A percentile compares a stretch with the other conserved stretches of the same genome.
Conservation (phyloP, 2,797 vertebrate species). For the Pristis pectinata region DNA sequence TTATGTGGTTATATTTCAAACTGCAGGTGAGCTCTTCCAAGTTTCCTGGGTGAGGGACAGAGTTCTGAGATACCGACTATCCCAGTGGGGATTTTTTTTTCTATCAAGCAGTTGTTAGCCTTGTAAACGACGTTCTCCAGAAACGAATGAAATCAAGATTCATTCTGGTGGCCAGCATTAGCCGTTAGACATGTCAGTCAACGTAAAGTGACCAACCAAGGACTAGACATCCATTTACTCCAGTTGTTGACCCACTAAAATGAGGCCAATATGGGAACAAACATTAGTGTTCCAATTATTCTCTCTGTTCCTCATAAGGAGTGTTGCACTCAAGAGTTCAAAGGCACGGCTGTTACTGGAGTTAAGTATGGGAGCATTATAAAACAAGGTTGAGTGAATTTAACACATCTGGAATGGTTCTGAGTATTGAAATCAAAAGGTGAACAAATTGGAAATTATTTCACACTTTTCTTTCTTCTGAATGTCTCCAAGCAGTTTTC, state of each 20-base stretch:
- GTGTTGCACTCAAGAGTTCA: not conserved
- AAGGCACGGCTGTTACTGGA: not conserved
- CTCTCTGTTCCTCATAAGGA: not conserved
- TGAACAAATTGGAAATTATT: not conserved
- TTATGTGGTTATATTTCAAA: too few species aligned
- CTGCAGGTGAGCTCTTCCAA: too few species aligned
- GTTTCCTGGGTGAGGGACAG: too few species aligned
- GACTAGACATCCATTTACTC: not conserved
- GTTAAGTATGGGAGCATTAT: not conserved
- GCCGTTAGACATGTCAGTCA: not conserved
- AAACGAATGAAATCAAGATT: not conserved
- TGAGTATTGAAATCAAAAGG: not conserved
- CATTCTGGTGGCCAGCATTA: not conserved
- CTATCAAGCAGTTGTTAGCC: not conserved
- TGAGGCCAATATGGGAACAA: not conserved
- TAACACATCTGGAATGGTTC: not conserved
- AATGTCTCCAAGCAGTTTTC: not conserved
- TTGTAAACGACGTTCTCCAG: not conserved
- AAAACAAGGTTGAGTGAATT: not conserved
- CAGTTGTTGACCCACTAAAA: not conserved
- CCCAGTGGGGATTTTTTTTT: too few species aligned
- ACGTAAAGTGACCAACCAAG: not conserved
- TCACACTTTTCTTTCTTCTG: not conserved
- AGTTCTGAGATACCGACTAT: too few species aligned
- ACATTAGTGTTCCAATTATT: not conserved